Evolutionary conservation across 2,113 vertebrate genomes (phyloP).

Genomic region (Macquaria ambigua): DNA sequence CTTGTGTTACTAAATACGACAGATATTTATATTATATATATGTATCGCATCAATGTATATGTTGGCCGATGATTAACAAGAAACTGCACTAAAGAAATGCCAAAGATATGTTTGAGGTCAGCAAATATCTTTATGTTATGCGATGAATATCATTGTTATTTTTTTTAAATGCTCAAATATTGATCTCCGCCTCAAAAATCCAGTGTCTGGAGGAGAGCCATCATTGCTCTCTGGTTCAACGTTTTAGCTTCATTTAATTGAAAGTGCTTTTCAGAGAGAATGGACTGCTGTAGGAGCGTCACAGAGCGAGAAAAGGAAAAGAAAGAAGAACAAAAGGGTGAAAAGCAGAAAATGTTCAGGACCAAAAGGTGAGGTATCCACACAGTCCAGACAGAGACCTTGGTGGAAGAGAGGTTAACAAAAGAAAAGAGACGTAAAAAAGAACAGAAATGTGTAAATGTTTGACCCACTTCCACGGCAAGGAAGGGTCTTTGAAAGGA

Average conservation of each 20-base stretch:
- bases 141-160: no score
- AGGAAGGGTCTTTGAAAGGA: constrained; percentile 26
- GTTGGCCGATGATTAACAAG: no score
- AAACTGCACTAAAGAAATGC: no score
- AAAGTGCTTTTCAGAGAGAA: constrained; percentile 35
- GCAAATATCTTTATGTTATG: no score
- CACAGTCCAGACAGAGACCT: neutral
- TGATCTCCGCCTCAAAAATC: no score
- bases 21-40: no score
- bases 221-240: constrained; percentile 8
- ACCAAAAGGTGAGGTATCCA: neutral
- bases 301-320: neutral
- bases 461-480: constrained; percentile 43
- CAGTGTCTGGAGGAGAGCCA: neutral
- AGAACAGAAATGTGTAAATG: constrained; percentile 6
- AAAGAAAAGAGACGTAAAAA: constrained; percentile 1
- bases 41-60: no score
- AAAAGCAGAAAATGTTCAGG: constrained; percentile 4
- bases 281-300: neutral
- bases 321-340: neutral
- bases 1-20: neutral
- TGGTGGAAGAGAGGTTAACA: neutral
- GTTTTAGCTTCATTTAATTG: constrained; percentile 25
- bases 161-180: no score
- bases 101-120: no score